These are phyloP conservation scores for Aelia acuminata DNA, from an alignment of 2,888 invertebrate species.

Conservation along the genomic window DNA sequence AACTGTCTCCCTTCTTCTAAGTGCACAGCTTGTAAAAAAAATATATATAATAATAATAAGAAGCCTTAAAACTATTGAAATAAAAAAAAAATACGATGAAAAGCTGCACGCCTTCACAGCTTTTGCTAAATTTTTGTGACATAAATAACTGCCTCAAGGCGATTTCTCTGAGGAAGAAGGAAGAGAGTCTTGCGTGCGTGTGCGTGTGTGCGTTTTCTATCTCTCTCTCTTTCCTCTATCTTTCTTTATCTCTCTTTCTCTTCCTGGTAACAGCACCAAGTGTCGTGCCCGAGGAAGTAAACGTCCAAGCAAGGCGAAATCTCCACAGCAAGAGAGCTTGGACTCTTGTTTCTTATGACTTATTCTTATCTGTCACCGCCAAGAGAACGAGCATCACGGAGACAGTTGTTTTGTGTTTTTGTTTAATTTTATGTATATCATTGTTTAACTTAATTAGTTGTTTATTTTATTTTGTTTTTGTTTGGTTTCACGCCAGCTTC, in stretches of 20 bases:
- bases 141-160: slow-evolving; percentile 51
- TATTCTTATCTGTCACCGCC: slow-evolving; percentile 53
- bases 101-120: slow-evolving; percentile 60
- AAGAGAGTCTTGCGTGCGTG: slow-evolving; percentile 56
- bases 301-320: slow-evolving; percentile 57
- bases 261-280: slow-evolving; percentile 70
- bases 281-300: slow-evolving; percentile 72
- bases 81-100: background rate
- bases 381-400: slow-evolving; percentile 52
- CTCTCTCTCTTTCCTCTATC: slow-evolving; percentile 49
- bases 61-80: background rate
- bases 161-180: slow-evolving; percentile 57
- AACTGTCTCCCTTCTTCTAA: slow-evolving; percentile 57
- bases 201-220: slow-evolving; percentile 49
- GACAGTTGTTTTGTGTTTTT: slow-evolving; percentile 55
- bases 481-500: slow-evolving; percentile 59
- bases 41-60: no score
- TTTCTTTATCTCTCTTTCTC: slow-evolving; percentile 65
- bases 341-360: slow-evolving; percentile 33
- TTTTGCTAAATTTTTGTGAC: slow-evolving; percentile 56
- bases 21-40: slow-evolving; percentile 38
- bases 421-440: slow-evolving; percentile 11
- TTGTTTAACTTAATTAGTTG: slow-evolving; percentile 50
- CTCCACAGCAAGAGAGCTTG: slow-evolving; percentile 58
- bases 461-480: slow-evolving; percentile 56